Percentiles rank a stretch among this genome's conserved stretches.
These are phyloP conservation scores for Hymenochirus boettgeri DNA, from an alignment of 2,113 vertebrate genomes.

Conservation along the genomic window DNA sequence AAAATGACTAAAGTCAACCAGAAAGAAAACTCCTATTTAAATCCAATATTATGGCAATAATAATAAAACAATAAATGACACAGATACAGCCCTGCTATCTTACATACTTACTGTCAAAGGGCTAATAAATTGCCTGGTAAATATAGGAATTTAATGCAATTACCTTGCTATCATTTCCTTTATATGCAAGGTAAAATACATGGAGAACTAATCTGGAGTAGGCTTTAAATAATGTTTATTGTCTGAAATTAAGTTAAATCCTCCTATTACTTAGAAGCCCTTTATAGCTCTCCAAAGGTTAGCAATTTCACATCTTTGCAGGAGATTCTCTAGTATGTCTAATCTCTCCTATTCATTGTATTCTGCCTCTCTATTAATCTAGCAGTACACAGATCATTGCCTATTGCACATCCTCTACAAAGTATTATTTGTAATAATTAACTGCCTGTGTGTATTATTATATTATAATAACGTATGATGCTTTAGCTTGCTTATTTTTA, in stretches of 20 bases:
- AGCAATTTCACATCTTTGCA: constrained; percentile 21
- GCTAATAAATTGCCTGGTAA: constrained; percentile 30
- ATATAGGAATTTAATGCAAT: constrained; percentile 44
- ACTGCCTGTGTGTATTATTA: no score
- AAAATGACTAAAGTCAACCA: no score
- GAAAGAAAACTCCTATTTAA: background rate
- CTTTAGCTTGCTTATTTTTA: no score
- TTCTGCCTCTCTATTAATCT: constrained; percentile 31
- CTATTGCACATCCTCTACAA: no score
- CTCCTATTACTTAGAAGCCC: constrained; percentile 25
- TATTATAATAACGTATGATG: no score
- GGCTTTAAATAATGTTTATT: constrained; percentile 45
- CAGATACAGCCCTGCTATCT: background rate
- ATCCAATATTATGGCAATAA: background rate
- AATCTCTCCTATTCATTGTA: constrained; percentile 32
- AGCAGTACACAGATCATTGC: background rate
- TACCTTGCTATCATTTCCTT: constrained; percentile 42
- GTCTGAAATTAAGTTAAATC: constrained; percentile 40
- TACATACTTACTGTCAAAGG: constrained; percentile 27
- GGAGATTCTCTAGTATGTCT: constrained; percentile 15
- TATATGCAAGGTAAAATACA: constrained; percentile 42
- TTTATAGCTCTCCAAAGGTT: constrained; percentile 29
- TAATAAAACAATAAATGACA: background rate
- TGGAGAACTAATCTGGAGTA: constrained; percentile 36
- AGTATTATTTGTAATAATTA: no score